Evolutionary conservation across 2,888 invertebrate species (phyloP).

Genomic region (Hirtodrosophila confusa): DNA sequence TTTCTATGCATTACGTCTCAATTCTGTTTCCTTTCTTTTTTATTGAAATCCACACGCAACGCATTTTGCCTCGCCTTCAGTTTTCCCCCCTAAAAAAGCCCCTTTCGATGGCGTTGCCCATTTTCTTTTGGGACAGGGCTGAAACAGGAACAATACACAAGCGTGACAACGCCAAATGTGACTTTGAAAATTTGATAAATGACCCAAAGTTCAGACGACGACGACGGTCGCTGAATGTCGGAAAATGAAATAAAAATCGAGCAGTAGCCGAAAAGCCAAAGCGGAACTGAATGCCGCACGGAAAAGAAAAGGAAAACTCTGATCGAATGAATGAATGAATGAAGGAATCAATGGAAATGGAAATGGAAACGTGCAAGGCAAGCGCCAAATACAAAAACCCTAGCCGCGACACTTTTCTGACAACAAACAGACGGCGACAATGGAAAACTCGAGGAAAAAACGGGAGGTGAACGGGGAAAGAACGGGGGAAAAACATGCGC

Average conservation of each 20-base stretch:
- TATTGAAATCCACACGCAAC: conserved; percentile 68
- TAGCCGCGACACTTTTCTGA: conserved; percentile 67
- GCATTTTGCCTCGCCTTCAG: conserved; percentile 18
- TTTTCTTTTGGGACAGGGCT: conserved; percentile 17
- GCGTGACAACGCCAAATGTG: conserved; percentile 82
- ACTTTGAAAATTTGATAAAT: conserved; percentile 83
- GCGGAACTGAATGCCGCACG: conserved; percentile 64
- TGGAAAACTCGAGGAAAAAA: conserved; percentile 28
- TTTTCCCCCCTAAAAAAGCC: conserved; percentile 38
- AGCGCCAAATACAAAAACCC: conserved; percentile 38
- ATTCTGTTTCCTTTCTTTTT: conserved; percentile 39
- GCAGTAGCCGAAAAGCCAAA: conserved; percentile 46
- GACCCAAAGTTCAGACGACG: conserved; percentile 66
- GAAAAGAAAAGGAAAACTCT: conserved; percentile 19
- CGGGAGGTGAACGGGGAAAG: conserved; percentile 10
- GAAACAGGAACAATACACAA: conserved; percentile 51
- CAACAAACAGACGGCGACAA: conserved; percentile 65
- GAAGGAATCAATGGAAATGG: conserved; percentile 39
- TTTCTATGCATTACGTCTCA: conserved; percentile 43
- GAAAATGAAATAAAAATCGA: conserved; percentile 63
- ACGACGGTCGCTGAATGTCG: conserved; percentile 41
- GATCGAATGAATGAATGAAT: conserved; percentile 44
- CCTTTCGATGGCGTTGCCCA: conserved; percentile 52
- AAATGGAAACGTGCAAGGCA: conserved; percentile 57
- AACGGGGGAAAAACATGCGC: conserved; percentile 42